A percentile compares a stretch with the other conserved stretches of the same genome.
These are phyloP conservation scores for Tautogolabrus adspersus DNA, from an alignment of 2,113 vertebrate species.

Conservation along the genomic window DNA sequence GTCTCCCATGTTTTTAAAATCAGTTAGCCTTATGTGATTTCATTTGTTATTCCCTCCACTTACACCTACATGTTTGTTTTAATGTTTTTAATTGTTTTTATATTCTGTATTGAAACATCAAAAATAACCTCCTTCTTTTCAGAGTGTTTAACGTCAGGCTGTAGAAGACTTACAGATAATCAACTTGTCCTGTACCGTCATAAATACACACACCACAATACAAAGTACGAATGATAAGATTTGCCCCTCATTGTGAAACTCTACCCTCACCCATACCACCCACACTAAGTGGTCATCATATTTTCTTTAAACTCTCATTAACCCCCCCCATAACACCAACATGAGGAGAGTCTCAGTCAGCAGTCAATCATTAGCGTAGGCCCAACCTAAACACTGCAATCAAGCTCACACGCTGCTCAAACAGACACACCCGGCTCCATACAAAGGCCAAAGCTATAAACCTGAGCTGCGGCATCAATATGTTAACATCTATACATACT, in stretches of 20 bases:
- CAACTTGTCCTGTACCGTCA: neutral
- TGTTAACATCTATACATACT: neutral
- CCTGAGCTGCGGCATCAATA: neutral
- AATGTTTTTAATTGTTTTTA: too few species aligned
- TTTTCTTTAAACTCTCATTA: constrained; percentile 26
- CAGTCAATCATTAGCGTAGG: constrained; percentile 58
- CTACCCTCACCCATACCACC: neutral
- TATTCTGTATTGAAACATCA: too few species aligned
- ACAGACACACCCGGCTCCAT: constrained; percentile 54
- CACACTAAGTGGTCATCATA: constrained; percentile 20
- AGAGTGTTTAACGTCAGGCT: neutral
- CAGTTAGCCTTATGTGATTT: too few species aligned
- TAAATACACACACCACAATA: neutral
- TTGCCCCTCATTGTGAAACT: constrained; percentile 4
- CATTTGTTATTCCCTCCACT: too few species aligned
- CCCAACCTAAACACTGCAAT: constrained; percentile 63
- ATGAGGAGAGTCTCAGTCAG: constrained; percentile 52
- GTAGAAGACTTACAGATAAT: neutral
- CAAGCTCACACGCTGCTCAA: constrained; percentile 1
- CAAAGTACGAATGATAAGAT: constrained; percentile 31
- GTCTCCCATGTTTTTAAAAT: too few species aligned
- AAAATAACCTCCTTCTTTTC: too few species aligned
- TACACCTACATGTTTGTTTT: too few species aligned
- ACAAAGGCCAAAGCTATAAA: constrained; percentile 22
- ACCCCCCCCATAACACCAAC: constrained; percentile 20